phyloP scores from a whole-genome alignment of 64 coral and sea anemone species.

The Montipora sp. region DNA sequence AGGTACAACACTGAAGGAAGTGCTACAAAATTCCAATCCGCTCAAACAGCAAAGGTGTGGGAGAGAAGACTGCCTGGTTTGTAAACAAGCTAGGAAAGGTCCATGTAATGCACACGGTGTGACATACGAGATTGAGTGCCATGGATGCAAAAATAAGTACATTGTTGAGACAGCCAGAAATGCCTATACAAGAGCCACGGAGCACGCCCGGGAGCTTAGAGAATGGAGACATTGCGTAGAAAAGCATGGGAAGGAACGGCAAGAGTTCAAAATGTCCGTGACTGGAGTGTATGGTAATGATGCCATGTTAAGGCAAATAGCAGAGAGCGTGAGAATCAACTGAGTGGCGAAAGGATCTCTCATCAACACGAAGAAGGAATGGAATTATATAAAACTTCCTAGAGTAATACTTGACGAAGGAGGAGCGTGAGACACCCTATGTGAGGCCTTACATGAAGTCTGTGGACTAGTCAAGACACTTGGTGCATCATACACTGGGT shows the following conservation, averaged over 20 bases:
- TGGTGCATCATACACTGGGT: neutral
- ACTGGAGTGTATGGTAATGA: too few relatives aligned
- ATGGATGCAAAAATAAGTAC: neutral
- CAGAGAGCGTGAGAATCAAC: too few relatives aligned
- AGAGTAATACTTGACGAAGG: neutral
- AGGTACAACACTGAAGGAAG: conserved; percentile 2
- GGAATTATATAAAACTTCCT: neutral
- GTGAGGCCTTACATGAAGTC: neutral
- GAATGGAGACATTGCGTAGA: neutral
- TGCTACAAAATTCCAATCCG: neutral
- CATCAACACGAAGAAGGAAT: too few relatives aligned
- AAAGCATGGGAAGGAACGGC: too few relatives aligned
- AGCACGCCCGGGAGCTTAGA: neutral
- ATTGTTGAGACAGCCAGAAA: neutral
- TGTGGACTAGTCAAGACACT: neutral
- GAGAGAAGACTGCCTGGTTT: neutral
- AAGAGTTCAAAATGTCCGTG: too few relatives aligned
- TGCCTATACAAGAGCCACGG: neutral
- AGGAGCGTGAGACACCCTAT: neutral
- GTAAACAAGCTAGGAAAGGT: neutral
- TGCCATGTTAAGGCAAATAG: too few relatives aligned
- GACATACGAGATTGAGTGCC: neutral
- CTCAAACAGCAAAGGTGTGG: neutral
- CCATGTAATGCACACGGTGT: neutral
- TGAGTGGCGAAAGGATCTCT: too few relatives aligned